These are phyloP conservation scores for Cetoscarus ocellatus DNA, from an alignment of 2,797 vertebrate species.

Conservation along the genomic window DNA sequence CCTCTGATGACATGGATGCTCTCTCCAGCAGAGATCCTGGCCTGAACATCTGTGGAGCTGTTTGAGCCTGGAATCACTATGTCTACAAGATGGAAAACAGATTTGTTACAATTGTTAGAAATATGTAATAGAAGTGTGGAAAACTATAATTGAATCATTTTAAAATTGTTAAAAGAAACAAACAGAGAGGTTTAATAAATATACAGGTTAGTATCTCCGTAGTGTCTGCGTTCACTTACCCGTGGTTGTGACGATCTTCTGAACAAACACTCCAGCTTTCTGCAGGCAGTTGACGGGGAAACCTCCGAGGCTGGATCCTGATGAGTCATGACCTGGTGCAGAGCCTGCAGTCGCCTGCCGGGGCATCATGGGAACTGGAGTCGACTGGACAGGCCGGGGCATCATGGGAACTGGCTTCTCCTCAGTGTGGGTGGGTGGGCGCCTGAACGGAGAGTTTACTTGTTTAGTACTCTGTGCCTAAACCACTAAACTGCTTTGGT, in stretches of 20 bases:
- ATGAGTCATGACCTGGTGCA: conserved; percentile 49
- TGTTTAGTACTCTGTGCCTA: neutral
- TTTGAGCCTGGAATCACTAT: conserved; percentile 96
- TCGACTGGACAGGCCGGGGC: conserved; percentile 92
- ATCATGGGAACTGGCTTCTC: conserved; percentile 92
- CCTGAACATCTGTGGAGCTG: conserved; percentile 92
- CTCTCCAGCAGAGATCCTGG: conserved; percentile 92
- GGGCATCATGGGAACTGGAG: conserved; percentile 93
- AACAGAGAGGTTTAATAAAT: neutral
- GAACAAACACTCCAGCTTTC: conserved; percentile 95
- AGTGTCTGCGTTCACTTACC: conserved; percentile 75
- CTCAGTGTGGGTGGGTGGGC: conserved; percentile 87
- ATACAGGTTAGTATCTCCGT: too few species aligned
- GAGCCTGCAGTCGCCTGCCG: conserved; percentile 86
- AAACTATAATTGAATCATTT: neutral
- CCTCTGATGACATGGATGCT: conserved; percentile 95
- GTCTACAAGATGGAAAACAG: conserved; percentile 76
- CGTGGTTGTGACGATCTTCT: conserved; percentile 97
- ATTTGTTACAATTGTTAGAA: neutral
- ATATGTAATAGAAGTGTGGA: neutral
- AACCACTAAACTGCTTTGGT: neutral
- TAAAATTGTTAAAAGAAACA: neutral
- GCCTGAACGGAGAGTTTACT: conserved; percentile 78
- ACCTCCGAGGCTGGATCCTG: conserved; percentile 84
- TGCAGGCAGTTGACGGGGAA: conserved; percentile 97